Evolutionary conservation across 2,797 vertebrate genomes (phyloP).

Genomic region (Sternotherus odoratus): DNA sequence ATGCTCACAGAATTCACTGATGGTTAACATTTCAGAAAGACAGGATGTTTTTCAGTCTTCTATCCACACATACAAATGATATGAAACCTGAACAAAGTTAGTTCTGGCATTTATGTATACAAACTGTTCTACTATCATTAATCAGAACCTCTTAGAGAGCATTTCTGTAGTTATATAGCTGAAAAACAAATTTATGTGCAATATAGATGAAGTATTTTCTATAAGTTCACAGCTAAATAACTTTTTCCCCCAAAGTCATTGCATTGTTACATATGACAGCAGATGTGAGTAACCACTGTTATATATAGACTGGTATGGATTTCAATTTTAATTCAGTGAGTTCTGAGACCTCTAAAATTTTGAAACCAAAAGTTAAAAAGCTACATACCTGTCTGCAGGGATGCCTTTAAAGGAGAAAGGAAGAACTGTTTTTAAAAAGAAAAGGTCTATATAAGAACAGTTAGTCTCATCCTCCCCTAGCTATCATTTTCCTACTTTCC

Average conservation of each 20-base stretch:
- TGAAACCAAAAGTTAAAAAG: not conserved
- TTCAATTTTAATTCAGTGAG: not conserved
- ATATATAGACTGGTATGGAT: not conserved
- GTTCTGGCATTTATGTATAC: not conserved
- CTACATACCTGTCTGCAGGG: not conserved
- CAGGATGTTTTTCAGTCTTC: too few species aligned
- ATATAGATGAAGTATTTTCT: not conserved
- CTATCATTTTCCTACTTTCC: not conserved
- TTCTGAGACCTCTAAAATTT: not conserved
- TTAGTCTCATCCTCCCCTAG: not conserved
- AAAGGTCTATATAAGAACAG: not conserved
- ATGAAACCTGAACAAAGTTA: not conserved
- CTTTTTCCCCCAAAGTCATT: rapidly evolving
- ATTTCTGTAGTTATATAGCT: not conserved
- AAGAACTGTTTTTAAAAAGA: not conserved
- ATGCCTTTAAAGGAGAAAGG: not conserved
- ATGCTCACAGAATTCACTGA: not conserved
- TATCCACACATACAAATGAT: not conserved
- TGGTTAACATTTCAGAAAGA: not conserved
- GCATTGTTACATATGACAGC: not conserved
- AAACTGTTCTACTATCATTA: not conserved
- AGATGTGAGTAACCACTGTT: not conserved
- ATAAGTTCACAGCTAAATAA: not conserved
- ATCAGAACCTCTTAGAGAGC: not conserved
- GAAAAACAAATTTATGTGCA: not conserved